Evolutionary conservation across 2,113 vertebrate genomes (phyloP), one percentile per base, ranked within the genome.

Genomic region (Boulengeromyrus knoepffleri): DNA sequence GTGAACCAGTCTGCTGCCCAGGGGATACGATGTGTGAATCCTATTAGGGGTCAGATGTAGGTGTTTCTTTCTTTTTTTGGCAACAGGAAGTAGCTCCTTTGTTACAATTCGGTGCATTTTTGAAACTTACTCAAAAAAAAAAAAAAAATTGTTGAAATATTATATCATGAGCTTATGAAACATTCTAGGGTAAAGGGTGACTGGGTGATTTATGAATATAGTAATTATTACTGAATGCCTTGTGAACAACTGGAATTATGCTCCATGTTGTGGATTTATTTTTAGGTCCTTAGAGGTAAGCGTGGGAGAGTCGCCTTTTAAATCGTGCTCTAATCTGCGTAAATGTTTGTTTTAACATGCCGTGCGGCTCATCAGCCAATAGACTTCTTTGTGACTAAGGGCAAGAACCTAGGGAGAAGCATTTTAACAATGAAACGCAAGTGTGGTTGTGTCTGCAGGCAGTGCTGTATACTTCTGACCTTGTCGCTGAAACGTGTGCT

Each of bases 301-400:
- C 53, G 52, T 89, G 80, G 88, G 70, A 89, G 89, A 62, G 87
- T 66, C 39, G 36, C 3, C 8, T 46, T 45, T 53, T 62, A 42
- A 88, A 46, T 62, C 58, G 19, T 12, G 52, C 88, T 90, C 10
- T 87, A 46, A 31, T 87, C 45, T 87, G 42, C 85, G n/a, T 85
- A 19, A 58, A 46, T 90, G 83, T 90, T 87, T 90, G 89, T 90
- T 56, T 66, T 90, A 70, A 87, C 85, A 50, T 49, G 85, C 62
- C 84, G 24, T 49, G 46, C 2, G n/a, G 89, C 50, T 89, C 74
- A 56, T 84, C 31, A 83, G 74, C 77, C 77, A 21, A 45, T 89
- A 42, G 88, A 84, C 36, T 15, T 31, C 31, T 53, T 39, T 27
- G 74, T 46, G 47, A 36, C 39, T 56, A 31, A 89, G 77, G 46